Evolutionary conservation across 30 jellyfish, hydroid and myxozoan genomes (phyloP), one percentile per base, ranked within the genome.

Genomic region (Aurelia aurita): DNA sequence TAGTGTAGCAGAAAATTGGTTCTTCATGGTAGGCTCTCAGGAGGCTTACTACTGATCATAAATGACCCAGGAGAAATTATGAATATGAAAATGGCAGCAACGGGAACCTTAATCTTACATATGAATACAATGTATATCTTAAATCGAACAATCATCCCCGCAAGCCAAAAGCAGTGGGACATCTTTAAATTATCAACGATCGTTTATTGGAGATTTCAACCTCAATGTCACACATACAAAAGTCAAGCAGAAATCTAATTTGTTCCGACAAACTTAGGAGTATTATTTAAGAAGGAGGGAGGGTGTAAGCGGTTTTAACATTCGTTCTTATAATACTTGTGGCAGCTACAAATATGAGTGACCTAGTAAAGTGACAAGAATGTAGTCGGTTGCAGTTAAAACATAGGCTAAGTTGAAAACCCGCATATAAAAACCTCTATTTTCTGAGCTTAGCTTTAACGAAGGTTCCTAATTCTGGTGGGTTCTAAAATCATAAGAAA

Each of bases 51-150:
- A 69, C 25, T 6, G 16, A 19, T 54, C 21, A n/a, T 25, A 19
- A 13, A 21, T 69, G 81, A 69, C 81, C 81, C 65, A 69, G 81
- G 25, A 21, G 18, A 20, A 32, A 20, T 35, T 4, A 69, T 32
- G 58, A 69, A 69, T 69, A 69, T 69, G 22, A 44, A 22, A 69
- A 22, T 1, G 28, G 27, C 39, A 18, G 27, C 26, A 69, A 69
- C 65, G 53, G 23, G 58, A 12, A 39, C 9, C 14, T 39, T 39
- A 39, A 39, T 39, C 51, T 39, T 4, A 39, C 51, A 39, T 39
- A 39, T 39, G 51, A 39, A 39, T 39, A 39, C 51, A 39, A 39
- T 39, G 51, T 7, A 39, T 39, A 4, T 39, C 51, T 15, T 6
- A 39, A 39, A 39, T 39, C 25, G 65, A 39, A 69, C 47, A 69